Evolutionary conservation across 2,888 invertebrate genomes (phyloP).

Genomic region (Syrphus vitripennis): DNA sequence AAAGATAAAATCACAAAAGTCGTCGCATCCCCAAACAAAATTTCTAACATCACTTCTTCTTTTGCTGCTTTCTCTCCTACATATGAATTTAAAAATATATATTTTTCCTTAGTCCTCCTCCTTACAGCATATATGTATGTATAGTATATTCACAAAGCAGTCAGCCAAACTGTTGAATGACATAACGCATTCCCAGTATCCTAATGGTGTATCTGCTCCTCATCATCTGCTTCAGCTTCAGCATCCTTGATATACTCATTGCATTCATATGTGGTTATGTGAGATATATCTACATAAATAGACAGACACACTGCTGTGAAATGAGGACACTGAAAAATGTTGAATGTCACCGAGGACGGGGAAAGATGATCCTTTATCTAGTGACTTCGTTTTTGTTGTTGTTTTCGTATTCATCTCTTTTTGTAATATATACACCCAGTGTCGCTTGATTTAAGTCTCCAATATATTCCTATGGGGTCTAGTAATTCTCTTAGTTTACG

Average conservation of each 20-base stretch:
- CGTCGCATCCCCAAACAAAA: constrained; percentile 40
- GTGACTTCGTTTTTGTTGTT: constrained; percentile 22
- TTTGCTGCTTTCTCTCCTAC: not conserved
- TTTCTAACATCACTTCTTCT: not conserved
- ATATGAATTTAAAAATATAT: not conserved
- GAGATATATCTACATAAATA: not conserved
- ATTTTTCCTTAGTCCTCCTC: not conserved
- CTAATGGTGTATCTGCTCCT: constrained; percentile 13
- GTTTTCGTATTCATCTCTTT: not conserved
- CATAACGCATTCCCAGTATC: constrained; percentile 47
- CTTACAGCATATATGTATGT: not conserved
- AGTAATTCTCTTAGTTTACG: no score
- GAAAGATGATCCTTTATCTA: constrained; percentile 58
- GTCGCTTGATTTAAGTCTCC: not conserved
- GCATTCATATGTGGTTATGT: constrained; percentile 57
- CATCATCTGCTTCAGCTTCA: constrained; percentile 15
- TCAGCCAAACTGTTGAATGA: constrained; percentile 66
- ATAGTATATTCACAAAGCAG: constrained; percentile 14
- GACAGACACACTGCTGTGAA: constrained; percentile 21
- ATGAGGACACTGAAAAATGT: constrained; percentile 65
- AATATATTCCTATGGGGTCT: no score
- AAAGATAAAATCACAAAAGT: constrained; percentile 67
- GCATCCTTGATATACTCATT: constrained; percentile 61
- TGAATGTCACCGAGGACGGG: constrained; percentile 61
- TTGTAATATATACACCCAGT: not conserved